Conservation (phyloP, 23 tunicate genomes). For the Halocynthia aurantium region DNA sequence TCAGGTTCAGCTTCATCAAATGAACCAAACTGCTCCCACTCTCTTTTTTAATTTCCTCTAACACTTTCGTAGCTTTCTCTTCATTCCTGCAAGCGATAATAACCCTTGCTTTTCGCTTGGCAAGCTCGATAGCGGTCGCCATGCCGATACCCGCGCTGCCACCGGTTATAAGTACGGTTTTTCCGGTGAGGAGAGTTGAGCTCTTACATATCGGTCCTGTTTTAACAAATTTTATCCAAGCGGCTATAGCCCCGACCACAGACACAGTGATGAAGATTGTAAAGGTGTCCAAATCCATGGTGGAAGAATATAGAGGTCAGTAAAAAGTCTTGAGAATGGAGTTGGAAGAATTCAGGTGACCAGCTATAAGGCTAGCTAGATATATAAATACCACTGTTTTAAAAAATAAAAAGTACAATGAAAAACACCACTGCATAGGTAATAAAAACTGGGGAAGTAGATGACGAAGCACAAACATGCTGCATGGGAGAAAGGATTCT, state of each 20-base stretch:
- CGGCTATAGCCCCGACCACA: neutral
- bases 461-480: too few species aligned
- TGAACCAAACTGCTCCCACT: neutral
- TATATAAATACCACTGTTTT: too few species aligned
- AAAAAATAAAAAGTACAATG: too few species aligned
- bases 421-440: too few species aligned
- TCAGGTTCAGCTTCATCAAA: neutral
- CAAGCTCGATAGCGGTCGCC: constrained; percentile 6
- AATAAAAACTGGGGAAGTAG: too few species aligned
- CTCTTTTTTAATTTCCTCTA: neutral
- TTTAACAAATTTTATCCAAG: constrained; percentile 4
- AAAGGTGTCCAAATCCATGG: too few species aligned
- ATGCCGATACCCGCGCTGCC: constrained; percentile 9
- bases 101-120: constrained; percentile 8
- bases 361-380: too few species aligned
- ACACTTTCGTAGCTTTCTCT: constrained; percentile 1
- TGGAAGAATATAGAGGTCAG: too few species aligned
- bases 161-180: constrained; percentile 8
- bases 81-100: constrained; percentile 16
- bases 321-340: too few species aligned
- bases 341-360: too few species aligned
- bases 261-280: too few species aligned
- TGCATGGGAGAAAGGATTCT: too few species aligned
- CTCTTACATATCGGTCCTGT: constrained; percentile 1
- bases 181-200: constrained; percentile 3